A percentile compares a stretch with the other conserved stretches of the same genome.
Evolutionary conservation across 2,888 invertebrate species (phyloP).

Genomic region (Hirudinaria manillensis): DNA sequence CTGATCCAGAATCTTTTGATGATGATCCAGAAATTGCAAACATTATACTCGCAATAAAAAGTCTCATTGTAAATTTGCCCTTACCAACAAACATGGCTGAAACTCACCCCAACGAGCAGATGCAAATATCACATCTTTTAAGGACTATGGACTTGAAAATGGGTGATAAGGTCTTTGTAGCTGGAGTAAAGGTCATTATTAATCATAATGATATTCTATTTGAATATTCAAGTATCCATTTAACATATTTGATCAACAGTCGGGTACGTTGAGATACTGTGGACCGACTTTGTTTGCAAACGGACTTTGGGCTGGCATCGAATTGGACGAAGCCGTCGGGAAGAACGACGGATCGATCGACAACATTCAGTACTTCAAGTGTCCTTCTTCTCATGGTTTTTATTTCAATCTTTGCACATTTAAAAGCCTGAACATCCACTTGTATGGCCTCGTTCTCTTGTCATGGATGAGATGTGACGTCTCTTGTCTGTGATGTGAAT

Average conservation of each 20-base stretch:
- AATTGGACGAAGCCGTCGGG: conserved; percentile 56
- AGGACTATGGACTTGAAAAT: conserved; percentile 54
- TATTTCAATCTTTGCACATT: conserved; percentile 27
- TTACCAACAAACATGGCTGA: background rate
- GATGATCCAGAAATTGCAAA: conserved; percentile 52
- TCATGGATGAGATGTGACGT: background rate
- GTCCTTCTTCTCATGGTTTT: conserved; percentile 54
- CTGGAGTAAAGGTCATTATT: conserved; percentile 49
- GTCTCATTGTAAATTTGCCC: conserved; percentile 49
- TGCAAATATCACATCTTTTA: conserved; percentile 46
- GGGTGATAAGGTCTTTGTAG: conserved; percentile 55
- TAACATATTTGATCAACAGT: conserved; percentile 39
- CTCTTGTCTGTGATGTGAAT: background rate
- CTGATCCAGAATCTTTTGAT: conserved; percentile 51
- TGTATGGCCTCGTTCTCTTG: background rate
- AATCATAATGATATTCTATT: no score
- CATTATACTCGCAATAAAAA: conserved; percentile 49
- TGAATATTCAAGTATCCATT: no score
- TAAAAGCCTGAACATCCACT: background rate
- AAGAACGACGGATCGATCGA: conserved; percentile 58
- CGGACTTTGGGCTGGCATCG: conserved; percentile 59
- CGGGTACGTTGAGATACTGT: conserved; percentile 53
- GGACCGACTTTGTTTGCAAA: conserved; percentile 57
- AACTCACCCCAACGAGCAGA: conserved; percentile 23
- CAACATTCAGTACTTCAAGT: conserved; percentile 55